Base-by-base conservation (phyloP, 2,888 invertebrate genomes). In the Rambutsinella grinnellia region DNA sequence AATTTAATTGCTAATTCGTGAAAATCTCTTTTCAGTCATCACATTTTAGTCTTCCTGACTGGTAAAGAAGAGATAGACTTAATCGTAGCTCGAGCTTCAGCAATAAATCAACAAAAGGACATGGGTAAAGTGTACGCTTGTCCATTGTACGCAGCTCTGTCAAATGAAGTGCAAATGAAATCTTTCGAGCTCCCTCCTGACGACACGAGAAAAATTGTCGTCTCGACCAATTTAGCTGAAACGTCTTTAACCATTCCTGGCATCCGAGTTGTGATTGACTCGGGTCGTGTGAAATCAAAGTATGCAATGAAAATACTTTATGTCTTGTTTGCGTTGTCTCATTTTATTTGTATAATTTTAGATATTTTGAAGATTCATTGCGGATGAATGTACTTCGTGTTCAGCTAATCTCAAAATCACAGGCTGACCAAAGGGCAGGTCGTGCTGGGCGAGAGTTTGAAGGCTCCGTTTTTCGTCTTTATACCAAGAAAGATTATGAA, bases 361-460 rank as follows among this genome's bases (percentile, higher is more conserved):
- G 93, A 85, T 90, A 92, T 5, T 95, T 93, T 88, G 93, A 94
- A 85, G 91, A 94, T 0, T 88, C 89, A 23, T 94, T 93, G 23
- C 95, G 96, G 3, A 89, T 97, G 79, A 96, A 97, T 87, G 88
- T 93, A 26, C 88, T 98, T 75, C 91, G 92, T 85, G 93, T 96
- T 36, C 91, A 93, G 79, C 89, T 91, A 84, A 92, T 96, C 84
- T 95, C 97, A 21, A 93, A 94, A 87, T 96, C 97, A 36, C 97
- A 97, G 87, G 94, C 95, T 13, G 93, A 94, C 92, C 98, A 98
- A 88, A 89, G 98, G 81, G 92, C 94, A 13, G 98, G 98, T 0
- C 90, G 98, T 82, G 96, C 97, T 13, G 97, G 97, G 21, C 90
- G 98, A 74, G 94, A 96, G 85, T 90, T 91, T 2, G 89, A 93